Conservation (phyloP, 2,797 vertebrate species). For the Sardinella longiceps region DNA sequence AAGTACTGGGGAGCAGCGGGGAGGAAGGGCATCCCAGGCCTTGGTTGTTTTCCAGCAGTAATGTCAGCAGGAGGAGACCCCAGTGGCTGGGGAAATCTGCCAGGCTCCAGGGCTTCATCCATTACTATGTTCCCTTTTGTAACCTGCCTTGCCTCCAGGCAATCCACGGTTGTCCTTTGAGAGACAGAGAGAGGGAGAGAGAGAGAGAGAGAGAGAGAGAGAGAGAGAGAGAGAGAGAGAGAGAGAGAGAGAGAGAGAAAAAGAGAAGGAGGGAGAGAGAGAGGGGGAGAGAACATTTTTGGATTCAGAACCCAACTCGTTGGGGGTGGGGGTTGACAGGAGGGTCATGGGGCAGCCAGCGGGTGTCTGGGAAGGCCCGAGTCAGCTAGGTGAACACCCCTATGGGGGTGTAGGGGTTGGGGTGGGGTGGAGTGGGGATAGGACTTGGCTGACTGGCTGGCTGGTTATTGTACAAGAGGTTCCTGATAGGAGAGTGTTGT, state of each 20-base stretch:
- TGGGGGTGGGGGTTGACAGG: too few species aligned
- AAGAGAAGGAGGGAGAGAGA: not conserved
- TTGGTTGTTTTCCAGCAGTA: not conserved
- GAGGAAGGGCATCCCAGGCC: not conserved
- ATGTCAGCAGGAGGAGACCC: not conserved
- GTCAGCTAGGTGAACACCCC: not conserved
- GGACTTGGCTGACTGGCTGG: not conserved
- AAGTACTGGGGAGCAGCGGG: not conserved
- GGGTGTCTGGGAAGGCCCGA: slow-evolving; percentile 21
- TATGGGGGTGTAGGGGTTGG: too few species aligned
- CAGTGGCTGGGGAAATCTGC: not conserved
- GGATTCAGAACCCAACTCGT: not conserved
- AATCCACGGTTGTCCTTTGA: not conserved
- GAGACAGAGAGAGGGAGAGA: not conserved
- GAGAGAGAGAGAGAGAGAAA: too few species aligned
- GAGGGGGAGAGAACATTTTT: not conserved
- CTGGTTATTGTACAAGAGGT: not conserved
- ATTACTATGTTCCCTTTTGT: slow-evolving; percentile 30
- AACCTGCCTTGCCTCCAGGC: slow-evolving; percentile 25
- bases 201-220: too few species aligned
- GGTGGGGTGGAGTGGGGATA: too few species aligned
- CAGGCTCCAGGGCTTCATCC: slow-evolving; percentile 32
- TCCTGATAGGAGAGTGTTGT: slow-evolving; percentile 1
- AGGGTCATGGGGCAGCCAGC: not conserved
- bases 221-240: not conserved